Conservation (phyloP, 2,888 invertebrate species). For the Cotesia congregata region DNA sequence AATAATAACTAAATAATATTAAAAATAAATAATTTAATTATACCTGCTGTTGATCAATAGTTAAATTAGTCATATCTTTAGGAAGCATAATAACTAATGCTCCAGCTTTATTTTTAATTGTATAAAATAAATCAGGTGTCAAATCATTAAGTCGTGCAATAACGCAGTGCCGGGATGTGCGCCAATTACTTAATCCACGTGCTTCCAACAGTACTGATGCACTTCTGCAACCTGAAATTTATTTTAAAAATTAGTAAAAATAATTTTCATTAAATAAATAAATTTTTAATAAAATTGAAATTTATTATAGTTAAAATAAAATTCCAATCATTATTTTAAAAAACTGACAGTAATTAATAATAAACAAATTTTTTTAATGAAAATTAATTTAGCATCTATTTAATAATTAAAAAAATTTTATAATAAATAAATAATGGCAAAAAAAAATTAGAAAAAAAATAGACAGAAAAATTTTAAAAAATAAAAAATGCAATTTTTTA, state of each 20-base stretch:
- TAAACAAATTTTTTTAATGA: no score
- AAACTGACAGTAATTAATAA: no score
- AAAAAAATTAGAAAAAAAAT: no score
- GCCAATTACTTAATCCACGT: conserved; percentile 86
- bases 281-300: neutral
- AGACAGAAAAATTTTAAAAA: no score
- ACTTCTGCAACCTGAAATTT: conserved; percentile 80
- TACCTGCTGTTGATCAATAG: conserved; percentile 80
- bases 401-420: no score
- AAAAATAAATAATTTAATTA: conserved; percentile 9
- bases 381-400: no score
- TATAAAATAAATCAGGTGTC: conserved; percentile 82
- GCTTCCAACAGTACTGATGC: conserved; percentile 91
- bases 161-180: conserved; percentile 91
- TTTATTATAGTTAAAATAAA: neutral
- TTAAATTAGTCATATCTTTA: conserved; percentile 77
- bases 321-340: no score
- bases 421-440: no score
- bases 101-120: conserved; percentile 85
- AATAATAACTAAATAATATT: neutral
- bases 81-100: conserved; percentile 90
- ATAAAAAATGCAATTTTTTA: no score
- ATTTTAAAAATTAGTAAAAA: conserved; percentile 30
- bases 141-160: conserved; percentile 86
- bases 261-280: conserved; percentile 25